Base-by-base conservation (phyloP, 1,140 invertebrate species). In the Hycleus phaleratus region DNA sequence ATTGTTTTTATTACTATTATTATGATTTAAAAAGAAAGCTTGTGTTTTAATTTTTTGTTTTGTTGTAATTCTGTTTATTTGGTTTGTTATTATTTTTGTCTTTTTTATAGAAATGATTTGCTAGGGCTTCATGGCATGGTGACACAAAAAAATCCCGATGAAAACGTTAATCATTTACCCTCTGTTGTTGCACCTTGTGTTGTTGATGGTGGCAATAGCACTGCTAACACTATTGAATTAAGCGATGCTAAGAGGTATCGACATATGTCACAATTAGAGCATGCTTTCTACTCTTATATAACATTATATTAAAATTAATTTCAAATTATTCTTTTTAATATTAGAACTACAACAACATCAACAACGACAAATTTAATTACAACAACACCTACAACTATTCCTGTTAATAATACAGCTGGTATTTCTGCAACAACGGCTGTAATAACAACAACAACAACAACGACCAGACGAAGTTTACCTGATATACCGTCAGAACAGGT, bases 381-480 rank as follows among this genome's bases (percentile, higher is more conserved):
- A 32, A 32, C 32, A 32, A 32, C 32, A 32, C 4, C 32, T 5
- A 32, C 32, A 32, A 32, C 32, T 4, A 32, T 52, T 52, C 50
- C 50, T 44, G 42, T 43, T 43, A 52, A 44, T 26, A 52, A 43
- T 43, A 18, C 18, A 43, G 18, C 18, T 18, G 18, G 18, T 18
- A 18, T 18, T 18, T 18, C 2, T 5, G 39, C 46, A 32, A 3
- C 26, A 53, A 45, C 26, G 7, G 7, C 32, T 7, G 4, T 53
- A 42, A 60, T 40, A 32, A 67, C 60, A 52, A 54, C 58, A 25
- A 43, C 54, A 38, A 49, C 56, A 26, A 76, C 71, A 38, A 76
- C 78, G 58, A 80, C 81, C 8, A 79, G 84, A 62, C 75, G 83
- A 69, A 85, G 83, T 72, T 74, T 85, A 52, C 83, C 83, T 24